These are phyloP conservation scores for Tychaedon coryphoeus DNA, from an alignment of 2,113 vertebrate genomes.

Conservation along the genomic window DNA sequence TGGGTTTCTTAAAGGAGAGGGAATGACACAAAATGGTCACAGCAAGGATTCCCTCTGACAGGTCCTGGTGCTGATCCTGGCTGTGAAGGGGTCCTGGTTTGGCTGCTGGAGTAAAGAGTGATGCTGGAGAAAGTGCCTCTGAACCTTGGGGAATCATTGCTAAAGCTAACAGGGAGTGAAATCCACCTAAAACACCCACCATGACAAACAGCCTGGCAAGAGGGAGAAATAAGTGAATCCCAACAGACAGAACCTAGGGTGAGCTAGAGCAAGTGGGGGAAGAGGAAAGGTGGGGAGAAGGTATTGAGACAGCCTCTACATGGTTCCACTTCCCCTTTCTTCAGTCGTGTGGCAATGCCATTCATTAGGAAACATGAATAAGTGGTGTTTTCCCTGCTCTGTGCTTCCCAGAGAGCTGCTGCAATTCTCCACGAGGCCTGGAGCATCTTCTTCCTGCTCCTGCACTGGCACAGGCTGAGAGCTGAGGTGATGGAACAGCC, in stretches of 20 bases:
- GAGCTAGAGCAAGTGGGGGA: neutral
- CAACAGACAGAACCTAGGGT: neutral
- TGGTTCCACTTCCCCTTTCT: neutral
- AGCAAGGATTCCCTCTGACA: neutral
- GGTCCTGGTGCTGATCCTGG: neutral
- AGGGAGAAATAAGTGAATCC: neutral
- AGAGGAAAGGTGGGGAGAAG: neutral
- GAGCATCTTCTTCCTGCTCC: neutral
- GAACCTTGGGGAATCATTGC: neutral
- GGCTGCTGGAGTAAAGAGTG: neutral
- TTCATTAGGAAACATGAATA: neutral
- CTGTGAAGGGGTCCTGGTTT: neutral
- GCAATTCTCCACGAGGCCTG: neutral
- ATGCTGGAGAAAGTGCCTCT: neutral
- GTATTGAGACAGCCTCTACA: neutral
- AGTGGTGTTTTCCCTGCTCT: neutral
- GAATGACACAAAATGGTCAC: neutral
- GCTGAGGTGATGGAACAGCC: accelerated
- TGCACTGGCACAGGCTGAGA: accelerated
- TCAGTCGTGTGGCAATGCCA: neutral
- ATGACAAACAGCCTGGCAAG: neutral
- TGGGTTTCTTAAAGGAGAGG: neutral
- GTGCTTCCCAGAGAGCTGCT: neutral
- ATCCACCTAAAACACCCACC: neutral
- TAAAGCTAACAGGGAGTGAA: neutral